Conservation (phyloP, 2,888 invertebrate species). For the Mythimna loreyi region DNA sequence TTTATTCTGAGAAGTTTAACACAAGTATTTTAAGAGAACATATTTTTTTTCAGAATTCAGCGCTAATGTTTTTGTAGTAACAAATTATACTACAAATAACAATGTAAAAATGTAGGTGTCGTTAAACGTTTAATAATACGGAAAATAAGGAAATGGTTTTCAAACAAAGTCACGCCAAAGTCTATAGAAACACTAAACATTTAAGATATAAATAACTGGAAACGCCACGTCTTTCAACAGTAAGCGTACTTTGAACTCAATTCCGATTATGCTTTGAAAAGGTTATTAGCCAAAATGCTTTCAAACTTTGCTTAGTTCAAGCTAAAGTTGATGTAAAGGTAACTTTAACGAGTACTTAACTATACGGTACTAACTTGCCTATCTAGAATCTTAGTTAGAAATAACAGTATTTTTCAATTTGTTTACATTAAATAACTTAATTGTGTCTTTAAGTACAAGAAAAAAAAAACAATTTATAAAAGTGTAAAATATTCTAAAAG, state of each 20-base stretch:
- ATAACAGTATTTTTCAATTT: too few relatives aligned
- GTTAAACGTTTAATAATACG: background rate
- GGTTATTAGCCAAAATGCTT: constrained; percentile 15
- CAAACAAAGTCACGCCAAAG: background rate
- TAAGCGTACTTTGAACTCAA: constrained; percentile 3
- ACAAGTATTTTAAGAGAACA: background rate
- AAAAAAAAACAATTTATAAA: too few relatives aligned
- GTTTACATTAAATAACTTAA: too few relatives aligned
- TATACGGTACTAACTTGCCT: too few relatives aligned
- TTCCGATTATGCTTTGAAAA: background rate
- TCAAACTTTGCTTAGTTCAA: constrained; percentile 15
- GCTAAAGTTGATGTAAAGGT: background rate
- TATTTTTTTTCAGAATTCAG: background rate
- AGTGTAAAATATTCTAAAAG: too few relatives aligned
- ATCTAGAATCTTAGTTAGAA: too few relatives aligned
- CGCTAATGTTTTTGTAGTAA: background rate
- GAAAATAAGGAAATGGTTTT: background rate
- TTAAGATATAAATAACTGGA: background rate
- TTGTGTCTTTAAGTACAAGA: too few relatives aligned
- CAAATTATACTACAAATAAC: background rate
- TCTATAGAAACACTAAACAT: constrained; percentile 4
- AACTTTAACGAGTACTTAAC: background rate
- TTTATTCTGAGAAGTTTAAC: background rate
- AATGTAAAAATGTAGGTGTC: background rate
- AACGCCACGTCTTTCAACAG: background rate